Evolutionary conservation across 2,113 vertebrate species (phyloP).

Genomic region (Gymnogyps californianus): DNA sequence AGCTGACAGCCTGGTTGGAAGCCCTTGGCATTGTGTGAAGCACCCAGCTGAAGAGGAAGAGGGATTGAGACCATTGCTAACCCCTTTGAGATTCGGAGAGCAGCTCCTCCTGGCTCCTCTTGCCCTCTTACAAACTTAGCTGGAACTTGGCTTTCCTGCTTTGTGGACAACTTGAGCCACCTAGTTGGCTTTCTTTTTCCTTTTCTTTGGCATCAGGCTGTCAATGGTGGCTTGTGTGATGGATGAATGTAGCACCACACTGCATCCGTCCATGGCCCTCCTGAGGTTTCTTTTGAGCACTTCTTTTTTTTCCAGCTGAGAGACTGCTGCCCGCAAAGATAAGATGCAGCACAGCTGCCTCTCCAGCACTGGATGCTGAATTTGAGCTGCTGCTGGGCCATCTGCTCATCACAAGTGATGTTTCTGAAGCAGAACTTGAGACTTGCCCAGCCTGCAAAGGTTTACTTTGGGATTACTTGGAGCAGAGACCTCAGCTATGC

Average conservation of each 20-base stretch:
- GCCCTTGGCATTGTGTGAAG: background rate
- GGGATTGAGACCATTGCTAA: background rate
- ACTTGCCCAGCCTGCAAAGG: background rate
- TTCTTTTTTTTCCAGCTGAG: background rate
- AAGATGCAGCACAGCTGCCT: background rate
- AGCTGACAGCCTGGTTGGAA: background rate
- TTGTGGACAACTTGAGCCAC: background rate
- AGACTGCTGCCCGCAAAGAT: background rate
- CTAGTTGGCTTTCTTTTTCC: background rate
- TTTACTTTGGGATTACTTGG: background rate
- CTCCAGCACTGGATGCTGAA: background rate
- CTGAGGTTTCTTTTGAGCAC: background rate
- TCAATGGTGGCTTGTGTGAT: background rate
- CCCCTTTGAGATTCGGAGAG: background rate
- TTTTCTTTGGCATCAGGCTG: background rate
- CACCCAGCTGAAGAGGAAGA: background rate
- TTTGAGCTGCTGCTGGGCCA: background rate
- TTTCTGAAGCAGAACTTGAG: background rate
- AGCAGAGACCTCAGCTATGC: background rate
- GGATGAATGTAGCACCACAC: background rate
- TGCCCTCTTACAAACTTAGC: background rate
- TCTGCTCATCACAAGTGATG: background rate
- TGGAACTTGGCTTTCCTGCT: background rate
- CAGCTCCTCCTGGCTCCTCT: background rate
- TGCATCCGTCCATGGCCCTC: background rate